Evolutionary conservation across 2,113 vertebrate species (phyloP).

Genomic region (Stomatorhinus ivindoensis): DNA sequence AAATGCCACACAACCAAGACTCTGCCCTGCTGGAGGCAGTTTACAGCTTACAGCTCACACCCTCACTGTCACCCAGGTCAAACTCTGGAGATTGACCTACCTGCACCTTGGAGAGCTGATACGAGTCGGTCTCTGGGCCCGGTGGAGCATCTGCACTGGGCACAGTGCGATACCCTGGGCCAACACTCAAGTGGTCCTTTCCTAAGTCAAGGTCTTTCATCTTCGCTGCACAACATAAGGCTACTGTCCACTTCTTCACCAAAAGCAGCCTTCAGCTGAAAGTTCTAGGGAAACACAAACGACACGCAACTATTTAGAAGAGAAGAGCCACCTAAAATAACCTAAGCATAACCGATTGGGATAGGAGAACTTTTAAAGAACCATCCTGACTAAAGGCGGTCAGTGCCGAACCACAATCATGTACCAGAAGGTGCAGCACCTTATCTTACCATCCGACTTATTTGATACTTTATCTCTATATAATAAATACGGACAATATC

Average conservation of each 20-base stretch:
- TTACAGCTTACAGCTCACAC: not conserved
- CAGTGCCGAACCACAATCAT: not conserved
- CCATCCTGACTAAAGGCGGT: not conserved
- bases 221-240: slow-evolving; percentile 59
- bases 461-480: not conserved
- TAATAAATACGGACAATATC: not conserved
- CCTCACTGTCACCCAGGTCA: not conserved
- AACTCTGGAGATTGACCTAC: slow-evolving; percentile 43
- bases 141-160: slow-evolving; percentile 51
- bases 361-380: not conserved
- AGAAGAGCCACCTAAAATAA: too few species aligned
- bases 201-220: slow-evolving; percentile 87
- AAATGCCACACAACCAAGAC: not conserved
- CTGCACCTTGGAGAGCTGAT: slow-evolving; percentile 54
- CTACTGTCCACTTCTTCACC: slow-evolving; percentile 19
- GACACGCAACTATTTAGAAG: not conserved
- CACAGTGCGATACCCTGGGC: slow-evolving; percentile 67
- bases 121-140: slow-evolving; percentile 55
- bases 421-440: not conserved
- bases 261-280: slow-evolving; percentile 8
- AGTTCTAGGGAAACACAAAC: not conserved
- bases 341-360: not conserved
- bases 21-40: not conserved
- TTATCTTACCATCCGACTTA: not conserved
- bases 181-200: slow-evolving; percentile 73